phyloP scores from a whole-genome alignment of 2,888 invertebrate species.

The Pinctada fucata region DNA sequence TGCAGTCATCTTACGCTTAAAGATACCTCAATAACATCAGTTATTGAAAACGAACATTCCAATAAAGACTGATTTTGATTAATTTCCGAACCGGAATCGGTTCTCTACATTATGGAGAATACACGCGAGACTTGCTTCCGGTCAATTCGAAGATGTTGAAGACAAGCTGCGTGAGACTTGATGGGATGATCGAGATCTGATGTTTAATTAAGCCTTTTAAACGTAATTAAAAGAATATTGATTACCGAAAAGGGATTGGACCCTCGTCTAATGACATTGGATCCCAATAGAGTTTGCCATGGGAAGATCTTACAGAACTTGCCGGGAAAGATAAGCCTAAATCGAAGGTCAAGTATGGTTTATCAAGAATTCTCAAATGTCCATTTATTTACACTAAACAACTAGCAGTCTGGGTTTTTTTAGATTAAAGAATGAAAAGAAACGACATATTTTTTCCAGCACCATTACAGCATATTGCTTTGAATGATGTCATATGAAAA shows the following conservation, averaged over 20 bases:
- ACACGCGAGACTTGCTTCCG: not conserved
- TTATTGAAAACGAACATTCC: conserved; percentile 1
- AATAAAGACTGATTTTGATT: not conserved
- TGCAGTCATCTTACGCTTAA: not conserved
- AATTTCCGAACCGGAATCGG: not conserved
- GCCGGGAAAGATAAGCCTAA: too few relatives aligned
- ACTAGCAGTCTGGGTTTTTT: too few relatives aligned
- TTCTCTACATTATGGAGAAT: not conserved
- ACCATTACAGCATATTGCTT: too few relatives aligned
- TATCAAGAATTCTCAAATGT: too few relatives aligned
- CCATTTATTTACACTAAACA: too few relatives aligned
- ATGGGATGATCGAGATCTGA: not conserved
- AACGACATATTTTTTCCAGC: too few relatives aligned
- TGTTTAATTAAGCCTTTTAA: not conserved
- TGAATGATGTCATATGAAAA: too few relatives aligned
- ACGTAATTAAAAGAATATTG: not conserved
- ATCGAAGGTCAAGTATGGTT: too few relatives aligned
- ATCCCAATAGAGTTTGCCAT: too few relatives aligned
- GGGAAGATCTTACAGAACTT: too few relatives aligned
- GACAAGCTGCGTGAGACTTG: not conserved
- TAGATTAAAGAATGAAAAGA: too few relatives aligned
- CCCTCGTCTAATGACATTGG: not conserved
- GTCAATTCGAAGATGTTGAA: not conserved
- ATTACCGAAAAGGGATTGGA: not conserved
- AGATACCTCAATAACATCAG: not conserved